Base-by-base conservation (phyloP, 2,888 invertebrate genomes). In the Glomeris marginata region DNA sequence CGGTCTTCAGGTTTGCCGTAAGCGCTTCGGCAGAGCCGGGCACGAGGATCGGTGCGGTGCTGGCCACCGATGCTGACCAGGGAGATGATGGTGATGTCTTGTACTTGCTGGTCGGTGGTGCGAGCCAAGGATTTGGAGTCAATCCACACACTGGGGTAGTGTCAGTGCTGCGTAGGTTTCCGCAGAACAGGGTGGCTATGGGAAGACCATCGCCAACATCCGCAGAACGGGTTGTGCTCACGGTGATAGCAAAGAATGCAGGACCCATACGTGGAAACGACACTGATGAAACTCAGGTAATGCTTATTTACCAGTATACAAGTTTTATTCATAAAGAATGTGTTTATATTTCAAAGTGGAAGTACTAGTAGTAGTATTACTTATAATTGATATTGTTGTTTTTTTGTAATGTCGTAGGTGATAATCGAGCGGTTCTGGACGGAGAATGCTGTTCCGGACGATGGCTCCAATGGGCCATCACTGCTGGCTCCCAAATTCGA, bases 261-360 rank as follows among this genome's bases (percentile, higher is more conserved):
- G 94, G 94, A 13, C 86, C 90, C 16, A 91, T 95, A 58, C 76
- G 82, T 37, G 94, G 94, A 2, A 91, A 92, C 64, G 92, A 94
- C 62, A 92, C 91, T 0, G 92, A 91, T 63, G 90, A 88, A 69
- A 92, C 92, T 2, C 87, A 88, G 68, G 85, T 95, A 1, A n/a
- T n/a, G n/a, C n/a, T n/a, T n/a, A n/a, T n/a, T n/a, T n/a, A n/a
- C n/a, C n/a, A n/a, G n/a, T n/a, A n/a, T n/a, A n/a, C n/a, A n/a
- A n/a, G n/a, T n/a, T n/a, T n/a, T n/a, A n/a, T n/a, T n/a, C n/a
- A n/a, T n/a, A n/a, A n/a, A n/a, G n/a, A n/a, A n/a, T n/a, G n/a
- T n/a, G n/a, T n/a, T n/a, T n/a, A n/a, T n/a, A n/a, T n/a, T n/a
- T n/a, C n/a, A n/a, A n/a, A n/a, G n/a, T n/a, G n/a, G n/a, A n/a